phyloP scores from a whole-genome alignment of 2,797 vertebrate species.

The Hydrophis major region DNA sequence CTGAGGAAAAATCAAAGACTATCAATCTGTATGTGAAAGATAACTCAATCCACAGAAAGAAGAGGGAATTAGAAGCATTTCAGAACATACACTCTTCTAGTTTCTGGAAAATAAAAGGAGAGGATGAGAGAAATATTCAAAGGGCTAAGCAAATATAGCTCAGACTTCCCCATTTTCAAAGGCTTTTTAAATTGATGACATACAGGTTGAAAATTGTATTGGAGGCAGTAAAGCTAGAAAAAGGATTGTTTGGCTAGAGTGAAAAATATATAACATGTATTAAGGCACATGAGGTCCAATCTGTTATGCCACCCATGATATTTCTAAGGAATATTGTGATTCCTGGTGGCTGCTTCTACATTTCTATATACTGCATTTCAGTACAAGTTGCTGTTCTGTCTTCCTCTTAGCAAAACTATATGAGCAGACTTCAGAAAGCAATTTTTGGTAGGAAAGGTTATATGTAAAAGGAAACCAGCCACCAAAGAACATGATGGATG shows the following conservation, averaged over 20 bases:
- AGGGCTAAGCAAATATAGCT: not conserved
- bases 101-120: not conserved
- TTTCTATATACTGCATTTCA: not conserved
- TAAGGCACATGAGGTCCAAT: not conserved
- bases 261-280: too few species aligned
- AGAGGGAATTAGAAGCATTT: not conserved
- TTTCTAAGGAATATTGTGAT: not conserved
- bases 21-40: not conserved
- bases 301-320: not conserved
- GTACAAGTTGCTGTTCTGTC: too few species aligned
- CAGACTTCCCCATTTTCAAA: not conserved
- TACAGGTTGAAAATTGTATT: not conserved
- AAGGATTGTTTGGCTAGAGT: not conserved
- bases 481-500: not conserved
- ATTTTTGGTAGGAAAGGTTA: not conserved
- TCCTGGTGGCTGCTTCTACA: not conserved
- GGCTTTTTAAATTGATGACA: not conserved
- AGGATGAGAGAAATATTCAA: not conserved
- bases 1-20: not conserved
- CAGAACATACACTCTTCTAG: not conserved
- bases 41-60: not conserved
- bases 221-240: not conserved
- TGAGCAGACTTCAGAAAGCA: too few species aligned
- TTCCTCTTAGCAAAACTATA: not conserved
- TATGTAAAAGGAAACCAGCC: not conserved